These are phyloP conservation scores for Motacilla tschutschensis DNA, from an alignment of 2,113 vertebrate species.

Conservation along the genomic window DNA sequence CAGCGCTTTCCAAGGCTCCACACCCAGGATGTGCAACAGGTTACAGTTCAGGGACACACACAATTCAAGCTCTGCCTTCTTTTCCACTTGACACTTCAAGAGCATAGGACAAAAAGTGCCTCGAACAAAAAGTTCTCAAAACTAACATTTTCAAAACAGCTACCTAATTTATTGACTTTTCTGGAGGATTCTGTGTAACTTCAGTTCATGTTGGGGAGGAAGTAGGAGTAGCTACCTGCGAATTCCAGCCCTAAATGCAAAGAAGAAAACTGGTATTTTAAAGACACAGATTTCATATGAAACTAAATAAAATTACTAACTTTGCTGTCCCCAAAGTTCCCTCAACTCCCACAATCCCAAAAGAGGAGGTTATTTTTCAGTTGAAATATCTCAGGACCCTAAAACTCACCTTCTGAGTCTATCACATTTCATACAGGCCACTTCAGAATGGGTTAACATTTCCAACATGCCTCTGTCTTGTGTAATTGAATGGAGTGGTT, in stretches of 20 bases:
- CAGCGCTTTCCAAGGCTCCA: not conserved
- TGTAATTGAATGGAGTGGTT: not conserved
- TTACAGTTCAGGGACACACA: rapidly evolving
- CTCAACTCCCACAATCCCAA: not conserved
- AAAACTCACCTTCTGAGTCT: not conserved
- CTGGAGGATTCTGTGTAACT: not conserved
- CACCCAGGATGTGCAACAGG: not conserved
- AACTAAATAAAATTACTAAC: not conserved
- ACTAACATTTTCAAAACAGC: not conserved
- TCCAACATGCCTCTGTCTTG: not conserved
- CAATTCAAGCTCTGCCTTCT: not conserved
- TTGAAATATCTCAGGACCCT: not conserved
- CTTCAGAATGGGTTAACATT: not conserved
- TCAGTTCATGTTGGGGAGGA: not conserved
- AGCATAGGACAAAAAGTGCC: not conserved
- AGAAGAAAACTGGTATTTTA: not conserved
- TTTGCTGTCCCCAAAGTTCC: too few relatives aligned
- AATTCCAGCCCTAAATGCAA: not conserved
- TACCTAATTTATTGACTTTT: not conserved
- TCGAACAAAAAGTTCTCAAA: not conserved
- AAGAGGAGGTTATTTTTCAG: not conserved
- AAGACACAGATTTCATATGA: not conserved
- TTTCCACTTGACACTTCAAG: not conserved
- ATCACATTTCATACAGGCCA: not conserved
- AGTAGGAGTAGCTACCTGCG: not conserved